Base-by-base conservation (phyloP, 2,888 invertebrate species). In the Heterodera filipjevi region DNA sequence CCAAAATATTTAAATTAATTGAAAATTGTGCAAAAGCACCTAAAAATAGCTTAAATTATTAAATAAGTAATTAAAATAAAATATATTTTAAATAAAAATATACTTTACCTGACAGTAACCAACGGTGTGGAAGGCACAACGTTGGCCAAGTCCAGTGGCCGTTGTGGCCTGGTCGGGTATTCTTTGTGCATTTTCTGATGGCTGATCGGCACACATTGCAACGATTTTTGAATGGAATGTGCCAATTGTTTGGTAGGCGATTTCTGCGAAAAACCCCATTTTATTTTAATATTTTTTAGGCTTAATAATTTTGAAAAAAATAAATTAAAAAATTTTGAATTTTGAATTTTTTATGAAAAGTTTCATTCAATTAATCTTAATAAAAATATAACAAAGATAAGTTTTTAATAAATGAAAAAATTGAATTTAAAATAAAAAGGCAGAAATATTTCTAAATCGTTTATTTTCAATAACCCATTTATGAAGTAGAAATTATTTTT, bases 181-280 rank as follows among this genome's bases (percentile, higher is more conserved):
- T 77, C 79, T 85, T 93, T 93, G 73, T 87, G 85, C 53, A 84
- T 80, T 87, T 85, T 95, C 94, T 89, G 94, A 32, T 75, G 66
- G 35, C 66, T 39, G 33, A 81, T 95, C 77, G 97, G 97, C 85
- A 96, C 95, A 91, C 97, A 98, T 87, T 96, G 94, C 91, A 98
- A 95, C 86, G 96, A 96, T 91, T 97, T 97, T 88, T 96, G 93
- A 81, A 98, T 92, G 49, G 96, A 95, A 90, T 96, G 96, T 66
- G 97, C 95, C 30, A 92, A 87, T 91, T 97, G 96, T 91, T 96
- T 96, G 88, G 95, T 95, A 32, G 96, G 95, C 14, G 97, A 96
- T 92, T 97, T 95, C 94, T 94, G 53, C 2, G 1, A 90, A 0
- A 91, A 90, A 39, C n/a, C n/a, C n/a, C n/a, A 80, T 80, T 8